phyloP scores from a whole-genome alignment of 2,113 vertebrate species.

The Pholis gunnellus region DNA sequence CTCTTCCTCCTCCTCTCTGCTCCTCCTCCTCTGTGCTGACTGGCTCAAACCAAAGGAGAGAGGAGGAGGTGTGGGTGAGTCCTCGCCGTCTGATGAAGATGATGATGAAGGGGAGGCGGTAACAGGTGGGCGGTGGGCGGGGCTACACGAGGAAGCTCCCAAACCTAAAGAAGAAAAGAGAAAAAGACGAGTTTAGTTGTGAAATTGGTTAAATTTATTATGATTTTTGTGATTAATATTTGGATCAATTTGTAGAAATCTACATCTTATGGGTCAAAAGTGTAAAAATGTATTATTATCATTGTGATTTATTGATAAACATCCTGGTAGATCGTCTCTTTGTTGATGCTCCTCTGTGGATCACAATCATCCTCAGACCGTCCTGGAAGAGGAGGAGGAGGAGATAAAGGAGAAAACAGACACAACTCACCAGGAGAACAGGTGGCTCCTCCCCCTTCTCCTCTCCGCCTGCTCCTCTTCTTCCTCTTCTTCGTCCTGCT shows the following conservation, averaged over 20 bases:
- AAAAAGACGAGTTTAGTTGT: neutral
- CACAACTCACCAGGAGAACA: constrained; percentile 28
- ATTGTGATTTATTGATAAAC: neutral
- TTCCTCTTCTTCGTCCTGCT: constrained; percentile 32
- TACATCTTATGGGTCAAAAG: neutral
- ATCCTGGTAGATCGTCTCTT: no score
- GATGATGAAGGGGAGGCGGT: constrained; percentile 5
- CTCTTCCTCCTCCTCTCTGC: neutral
- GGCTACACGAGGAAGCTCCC: neutral
- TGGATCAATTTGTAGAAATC: neutral
- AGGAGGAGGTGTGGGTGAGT: neutral
- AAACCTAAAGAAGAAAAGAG: constrained; percentile 3
- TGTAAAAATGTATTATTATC: no score
- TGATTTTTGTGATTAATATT: neutral
- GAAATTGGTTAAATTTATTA: neutral
- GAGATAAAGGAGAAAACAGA: neutral
- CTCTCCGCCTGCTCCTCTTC: constrained; percentile 1
- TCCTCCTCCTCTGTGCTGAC: constrained; percentile 29
- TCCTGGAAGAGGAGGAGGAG: neutral
- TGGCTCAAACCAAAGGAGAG: constrained; percentile 18
- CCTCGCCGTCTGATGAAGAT: constrained; percentile 21
- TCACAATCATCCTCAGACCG: neutral
- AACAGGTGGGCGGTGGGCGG: neutral
- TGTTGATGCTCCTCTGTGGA: neutral
- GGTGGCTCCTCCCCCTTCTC: neutral